Percentiles rank a stretch among this genome's conserved stretches.
Conservation (phyloP, 2,888 invertebrate species). For the Pseudococcus jackbeardsleyi region DNA sequence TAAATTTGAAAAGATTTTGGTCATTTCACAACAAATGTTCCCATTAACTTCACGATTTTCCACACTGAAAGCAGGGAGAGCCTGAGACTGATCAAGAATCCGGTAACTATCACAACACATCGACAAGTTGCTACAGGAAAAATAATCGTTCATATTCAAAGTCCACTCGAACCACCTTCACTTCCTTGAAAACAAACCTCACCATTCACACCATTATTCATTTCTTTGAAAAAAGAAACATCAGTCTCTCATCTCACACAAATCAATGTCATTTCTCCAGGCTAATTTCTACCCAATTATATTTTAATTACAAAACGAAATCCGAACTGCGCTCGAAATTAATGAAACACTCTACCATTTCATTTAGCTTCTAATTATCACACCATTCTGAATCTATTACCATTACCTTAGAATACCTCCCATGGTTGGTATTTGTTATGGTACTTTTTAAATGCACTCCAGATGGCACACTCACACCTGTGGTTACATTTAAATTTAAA, state of each 20-base stretch:
- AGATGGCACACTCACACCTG: neutral
- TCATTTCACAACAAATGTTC: too few relatives aligned
- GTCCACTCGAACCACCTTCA: neutral
- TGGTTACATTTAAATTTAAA: neutral
- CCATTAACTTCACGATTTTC: too few relatives aligned
- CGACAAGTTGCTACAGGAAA: neutral
- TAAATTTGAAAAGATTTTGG: too few relatives aligned
- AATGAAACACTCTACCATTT: neutral
- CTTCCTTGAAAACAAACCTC: neutral
- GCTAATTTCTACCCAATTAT: constrained; percentile 19
- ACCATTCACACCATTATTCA: neutral
- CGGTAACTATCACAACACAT: too few relatives aligned
- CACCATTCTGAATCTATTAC: neutral
- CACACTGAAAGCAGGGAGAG: too few relatives aligned
- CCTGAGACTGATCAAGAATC: too few relatives aligned
- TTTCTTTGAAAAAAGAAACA: neutral
- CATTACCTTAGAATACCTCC: neutral
- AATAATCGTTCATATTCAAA: neutral
- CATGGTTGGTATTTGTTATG: constrained; percentile 21
- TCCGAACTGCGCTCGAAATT: neutral
- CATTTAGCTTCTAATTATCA: neutral
- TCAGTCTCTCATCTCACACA: constrained; percentile 2
- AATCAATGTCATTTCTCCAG: neutral
- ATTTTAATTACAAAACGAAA: constrained; percentile 32
- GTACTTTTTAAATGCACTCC: neutral